phyloP scores from a whole-genome alignment of 2,888 invertebrate genomes.

The Hirtodrosophila alboralis region DNA sequence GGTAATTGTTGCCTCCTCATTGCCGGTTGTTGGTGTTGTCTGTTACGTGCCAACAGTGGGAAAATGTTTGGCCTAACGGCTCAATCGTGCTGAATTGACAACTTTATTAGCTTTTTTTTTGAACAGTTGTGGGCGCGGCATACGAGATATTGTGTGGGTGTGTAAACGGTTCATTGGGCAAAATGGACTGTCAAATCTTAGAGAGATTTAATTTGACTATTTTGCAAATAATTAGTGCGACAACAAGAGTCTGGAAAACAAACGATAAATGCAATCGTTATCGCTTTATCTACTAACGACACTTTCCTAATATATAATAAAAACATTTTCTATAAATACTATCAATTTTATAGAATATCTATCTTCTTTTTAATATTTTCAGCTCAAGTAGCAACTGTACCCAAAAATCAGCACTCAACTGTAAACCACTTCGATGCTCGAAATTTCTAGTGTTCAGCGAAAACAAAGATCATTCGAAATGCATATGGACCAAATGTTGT shows the following conservation, averaged over 20 bases:
- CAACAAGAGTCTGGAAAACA: too few species aligned
- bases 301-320: too few species aligned
- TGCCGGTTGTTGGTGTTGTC: constrained; percentile 16
- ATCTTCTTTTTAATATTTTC: too few species aligned
- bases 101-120: constrained; percentile 68
- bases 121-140: constrained; percentile 40
- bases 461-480: constrained; percentile 23
- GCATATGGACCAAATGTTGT: constrained; percentile 42
- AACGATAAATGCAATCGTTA: too few species aligned
- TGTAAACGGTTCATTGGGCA: not conserved
- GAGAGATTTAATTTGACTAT: not conserved
- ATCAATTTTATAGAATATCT: too few species aligned
- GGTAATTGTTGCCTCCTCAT: constrained; percentile 68
- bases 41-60: constrained; percentile 62
- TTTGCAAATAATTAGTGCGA: constrained; percentile 4
- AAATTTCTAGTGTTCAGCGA: constrained; percentile 38
- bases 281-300: too few species aligned
- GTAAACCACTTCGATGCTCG: constrained; percentile 20
- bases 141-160: constrained; percentile 29
- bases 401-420: not conserved
- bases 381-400: constrained; percentile 22
- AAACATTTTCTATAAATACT: too few species aligned
- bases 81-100: constrained; percentile 74
- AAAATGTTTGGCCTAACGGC: constrained; percentile 68
- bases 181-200: not conserved